Evolutionary conservation across 2,797 vertebrate genomes (phyloP).

Genomic region (Acestrorhynchus altus): DNA sequence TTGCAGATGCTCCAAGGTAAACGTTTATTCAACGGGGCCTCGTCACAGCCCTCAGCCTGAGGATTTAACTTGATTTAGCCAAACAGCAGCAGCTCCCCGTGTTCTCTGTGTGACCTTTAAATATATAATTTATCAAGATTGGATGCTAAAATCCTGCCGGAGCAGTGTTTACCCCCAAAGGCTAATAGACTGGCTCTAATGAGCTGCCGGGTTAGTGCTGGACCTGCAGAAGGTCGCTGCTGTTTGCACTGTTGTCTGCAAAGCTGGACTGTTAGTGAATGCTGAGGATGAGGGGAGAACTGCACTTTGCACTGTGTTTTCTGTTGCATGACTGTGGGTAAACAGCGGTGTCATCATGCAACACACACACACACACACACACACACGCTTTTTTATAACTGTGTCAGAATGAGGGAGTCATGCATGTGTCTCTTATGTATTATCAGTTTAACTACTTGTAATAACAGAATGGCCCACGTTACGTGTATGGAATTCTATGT

Average conservation of each 20-base stretch:
- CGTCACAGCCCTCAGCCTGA: conserved; percentile 27
- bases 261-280: conserved; percentile 34
- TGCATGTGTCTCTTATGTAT: background rate
- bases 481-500: too few relatives aligned
- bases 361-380: conserved; percentile 18
- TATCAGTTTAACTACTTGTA: background rate
- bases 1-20: conserved; percentile 46
- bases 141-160: conserved; percentile 36
- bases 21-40: conserved; percentile 39
- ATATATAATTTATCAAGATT: conserved; percentile 52
- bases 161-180: conserved; percentile 40
- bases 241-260: background rate
- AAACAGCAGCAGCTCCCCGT: conserved; percentile 16
- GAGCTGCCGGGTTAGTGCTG: conserved; percentile 42
- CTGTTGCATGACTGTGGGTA: conserved; percentile 49
- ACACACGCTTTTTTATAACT: background rate
- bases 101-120: conserved; percentile 52
- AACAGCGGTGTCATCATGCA: conserved; percentile 42
- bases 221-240: conserved; percentile 32
- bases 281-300: conserved; percentile 59
- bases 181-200: conserved; percentile 39
- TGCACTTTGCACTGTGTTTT: conserved; percentile 59
- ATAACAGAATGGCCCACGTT: too few relatives aligned
- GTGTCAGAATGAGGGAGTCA: background rate
- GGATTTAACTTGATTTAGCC: conserved; percentile 16